Evolutionary conservation across 1,140 invertebrate genomes (phyloP).

Genomic region (Drosophila mojavensis): DNA sequence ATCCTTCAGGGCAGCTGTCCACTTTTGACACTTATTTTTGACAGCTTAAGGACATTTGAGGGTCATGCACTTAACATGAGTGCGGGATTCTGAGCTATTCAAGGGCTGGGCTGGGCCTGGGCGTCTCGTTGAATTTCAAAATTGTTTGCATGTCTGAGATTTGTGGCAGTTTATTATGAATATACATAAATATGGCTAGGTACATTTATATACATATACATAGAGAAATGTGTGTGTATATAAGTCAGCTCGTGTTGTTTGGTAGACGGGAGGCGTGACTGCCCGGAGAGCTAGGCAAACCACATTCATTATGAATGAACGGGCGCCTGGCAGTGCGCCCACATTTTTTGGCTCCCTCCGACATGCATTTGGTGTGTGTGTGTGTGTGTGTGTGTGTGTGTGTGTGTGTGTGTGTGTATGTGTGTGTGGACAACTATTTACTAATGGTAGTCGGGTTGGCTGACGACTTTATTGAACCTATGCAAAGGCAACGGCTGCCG

Average conservation of each 20-base stretch:
- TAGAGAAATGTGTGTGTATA: too few species aligned
- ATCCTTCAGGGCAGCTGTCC: constrained; percentile 24
- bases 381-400: too few species aligned
- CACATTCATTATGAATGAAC: constrained; percentile 38
- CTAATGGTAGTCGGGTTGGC: not conserved
- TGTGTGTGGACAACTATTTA: constrained; percentile 36
- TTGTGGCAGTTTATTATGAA: constrained; percentile 53
- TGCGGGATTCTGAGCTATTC: not conserved
- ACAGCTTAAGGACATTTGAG: constrained; percentile 61
- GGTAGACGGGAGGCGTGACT: constrained; percentile 19
- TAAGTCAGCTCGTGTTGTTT: constrained; percentile 1
- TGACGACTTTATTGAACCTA: constrained; percentile 54
- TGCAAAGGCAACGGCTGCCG: constrained; percentile 41
- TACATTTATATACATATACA: too few species aligned
- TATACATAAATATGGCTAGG: not conserved
- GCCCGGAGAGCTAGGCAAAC: constrained; percentile 22
- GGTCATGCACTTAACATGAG: constrained; percentile 47
- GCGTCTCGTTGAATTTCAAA: constrained; percentile 9
- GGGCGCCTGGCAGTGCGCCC: constrained; percentile 3
- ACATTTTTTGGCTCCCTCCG: constrained; percentile 4
- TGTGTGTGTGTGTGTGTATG: too few species aligned
- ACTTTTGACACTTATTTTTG: constrained; percentile 60
- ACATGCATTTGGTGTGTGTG: constrained; percentile 21
- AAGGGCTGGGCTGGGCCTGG: not conserved
- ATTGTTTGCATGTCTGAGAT: constrained; percentile 57